These are phyloP conservation scores for Pimpla rufipes DNA, from an alignment of 2,888 invertebrate genomes.

Conservation along the genomic window DNA sequence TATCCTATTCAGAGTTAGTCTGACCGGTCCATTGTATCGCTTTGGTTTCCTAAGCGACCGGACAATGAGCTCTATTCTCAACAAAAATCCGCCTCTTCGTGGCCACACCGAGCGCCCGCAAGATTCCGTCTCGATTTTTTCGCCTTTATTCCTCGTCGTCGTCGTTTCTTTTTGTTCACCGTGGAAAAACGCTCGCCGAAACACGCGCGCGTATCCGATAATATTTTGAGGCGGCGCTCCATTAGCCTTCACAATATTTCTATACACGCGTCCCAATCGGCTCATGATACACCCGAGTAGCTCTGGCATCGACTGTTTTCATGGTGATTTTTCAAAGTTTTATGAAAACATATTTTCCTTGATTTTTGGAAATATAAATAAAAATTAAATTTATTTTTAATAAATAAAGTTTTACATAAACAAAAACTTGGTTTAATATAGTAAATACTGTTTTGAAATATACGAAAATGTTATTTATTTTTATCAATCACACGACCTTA, in stretches of 20 bases:
- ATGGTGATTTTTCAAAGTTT: not conserved
- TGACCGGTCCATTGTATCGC: conserved; percentile 71
- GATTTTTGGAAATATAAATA: no score
- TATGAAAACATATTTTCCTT: no score
- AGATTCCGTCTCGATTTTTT: conserved; percentile 61
- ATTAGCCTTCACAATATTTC: conserved; percentile 44
- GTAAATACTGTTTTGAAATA: no score
- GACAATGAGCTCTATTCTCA: conserved; percentile 76
- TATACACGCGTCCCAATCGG: conserved; percentile 7
- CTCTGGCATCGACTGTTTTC: not conserved
- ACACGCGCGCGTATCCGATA: conserved; percentile 66
- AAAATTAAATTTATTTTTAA: not conserved
- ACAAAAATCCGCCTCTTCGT: conserved; percentile 69
- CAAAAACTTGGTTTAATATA: not conserved
- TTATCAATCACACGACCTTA: not conserved
- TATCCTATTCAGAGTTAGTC: conserved; percentile 66
- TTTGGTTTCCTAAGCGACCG: conserved; percentile 71
- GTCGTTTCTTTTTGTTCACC: not conserved
- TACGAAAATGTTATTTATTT: not conserved
- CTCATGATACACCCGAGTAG: conserved; percentile 19
- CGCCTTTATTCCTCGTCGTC: conserved; percentile 37
- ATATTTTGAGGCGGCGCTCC: conserved; percentile 69
- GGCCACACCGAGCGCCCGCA: conserved; percentile 57
- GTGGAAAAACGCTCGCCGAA: not conserved
- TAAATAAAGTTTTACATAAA: not conserved